These are phyloP conservation scores for Conops quadrifasciatus DNA, from an alignment of 2,888 invertebrate species.

Conservation along the genomic window DNA sequence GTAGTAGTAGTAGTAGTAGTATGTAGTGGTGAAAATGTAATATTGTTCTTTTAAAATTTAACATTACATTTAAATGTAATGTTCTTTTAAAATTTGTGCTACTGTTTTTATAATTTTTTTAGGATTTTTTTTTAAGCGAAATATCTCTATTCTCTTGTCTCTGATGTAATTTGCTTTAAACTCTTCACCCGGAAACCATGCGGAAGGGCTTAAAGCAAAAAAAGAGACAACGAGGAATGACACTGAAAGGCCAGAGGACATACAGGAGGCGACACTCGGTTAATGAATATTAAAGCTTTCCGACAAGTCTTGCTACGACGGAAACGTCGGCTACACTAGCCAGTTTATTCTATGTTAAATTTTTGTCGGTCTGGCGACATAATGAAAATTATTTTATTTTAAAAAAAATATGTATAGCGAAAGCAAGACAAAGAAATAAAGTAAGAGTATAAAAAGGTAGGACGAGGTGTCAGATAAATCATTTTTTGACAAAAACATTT, in stretches of 20 bases:
- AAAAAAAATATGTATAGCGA: neutral
- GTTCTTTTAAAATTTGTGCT: no score
- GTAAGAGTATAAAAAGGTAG: neutral
- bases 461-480: neutral
- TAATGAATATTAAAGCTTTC: constrained; percentile 20
- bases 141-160: neutral
- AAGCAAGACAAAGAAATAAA: neutral
- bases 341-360: constrained; percentile 7
- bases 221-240: neutral
- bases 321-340: neutral
- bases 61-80: no score
- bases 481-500: no score
- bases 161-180: neutral
- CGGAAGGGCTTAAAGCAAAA: neutral
- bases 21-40: no score
- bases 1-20: no score
- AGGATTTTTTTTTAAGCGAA: neutral
- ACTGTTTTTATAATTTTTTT: no score
- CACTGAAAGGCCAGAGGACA: neutral
- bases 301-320: neutral
- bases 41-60: no score
- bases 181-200: neutral
- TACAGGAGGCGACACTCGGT: constrained; percentile 7
- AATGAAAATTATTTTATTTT: neutral
- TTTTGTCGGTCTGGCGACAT: neutral